phyloP scores from a whole-genome alignment of 1,140 invertebrate species.

The Microplitis mediator region DNA sequence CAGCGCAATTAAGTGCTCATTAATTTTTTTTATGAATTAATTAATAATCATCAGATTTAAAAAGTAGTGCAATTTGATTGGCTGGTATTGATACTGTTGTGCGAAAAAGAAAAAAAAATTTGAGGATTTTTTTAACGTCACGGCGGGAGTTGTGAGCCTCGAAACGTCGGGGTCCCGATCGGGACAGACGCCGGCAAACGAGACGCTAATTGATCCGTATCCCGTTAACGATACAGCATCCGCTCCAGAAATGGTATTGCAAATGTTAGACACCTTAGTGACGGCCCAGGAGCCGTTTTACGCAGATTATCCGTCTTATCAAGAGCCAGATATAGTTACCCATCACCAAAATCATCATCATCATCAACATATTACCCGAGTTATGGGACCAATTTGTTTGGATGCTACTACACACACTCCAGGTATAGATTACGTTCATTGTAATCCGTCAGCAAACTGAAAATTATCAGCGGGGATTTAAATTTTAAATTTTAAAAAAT shows the following conservation, averaged over 20 bases:
- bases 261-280: slow-evolving; percentile 59
- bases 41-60: neutral
- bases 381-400: slow-evolving; percentile 52
- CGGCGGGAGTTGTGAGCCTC: slow-evolving; percentile 61
- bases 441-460: neutral
- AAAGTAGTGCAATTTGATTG: neutral
- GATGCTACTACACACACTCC: slow-evolving; percentile 60
- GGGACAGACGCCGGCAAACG: slow-evolving; percentile 40
- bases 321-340: slow-evolving; percentile 51
- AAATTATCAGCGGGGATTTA: too few relatives aligned
- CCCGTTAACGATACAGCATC: slow-evolving; percentile 4
- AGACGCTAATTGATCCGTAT: slow-evolving; percentile 46
- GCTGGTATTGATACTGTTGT: neutral
- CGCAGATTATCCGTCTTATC: slow-evolving; percentile 59
- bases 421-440: slow-evolving; percentile 44
- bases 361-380: slow-evolving; percentile 33
- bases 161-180: slow-evolving; percentile 59
- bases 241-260: slow-evolving; percentile 59
- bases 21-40: too few relatives aligned
- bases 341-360: slow-evolving; percentile 43
- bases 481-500: too few relatives aligned
- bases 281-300: slow-evolving; percentile 58
- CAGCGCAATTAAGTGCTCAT: too few relatives aligned
- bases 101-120: neutral
- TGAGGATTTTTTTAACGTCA: slow-evolving; percentile 44